Conservation (phyloP, 1,140 invertebrate genomes). For the Drosophila nigrodunni region DNA sequence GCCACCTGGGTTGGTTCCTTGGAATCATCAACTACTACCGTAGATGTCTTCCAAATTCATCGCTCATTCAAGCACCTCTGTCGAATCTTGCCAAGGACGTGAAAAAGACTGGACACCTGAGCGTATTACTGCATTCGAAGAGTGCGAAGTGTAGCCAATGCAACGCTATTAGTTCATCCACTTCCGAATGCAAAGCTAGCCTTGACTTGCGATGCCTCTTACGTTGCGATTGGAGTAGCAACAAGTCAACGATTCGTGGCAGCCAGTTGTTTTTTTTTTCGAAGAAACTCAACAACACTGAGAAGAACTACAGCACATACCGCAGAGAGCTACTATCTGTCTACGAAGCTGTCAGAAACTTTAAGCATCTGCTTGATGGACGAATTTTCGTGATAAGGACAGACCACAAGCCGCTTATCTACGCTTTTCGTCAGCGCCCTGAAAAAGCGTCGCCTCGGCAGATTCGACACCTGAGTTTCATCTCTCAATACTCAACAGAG, state of each 20-base stretch:
- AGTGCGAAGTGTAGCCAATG: too few species aligned
- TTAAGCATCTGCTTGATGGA: constrained; percentile 74
- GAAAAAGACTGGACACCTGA: too few species aligned
- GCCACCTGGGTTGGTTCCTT: constrained; percentile 67
- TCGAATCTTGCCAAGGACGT: constrained; percentile 36
- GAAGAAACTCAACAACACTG: constrained; percentile 4
- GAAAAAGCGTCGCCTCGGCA: background rate
- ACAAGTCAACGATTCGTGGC: constrained; percentile 41
- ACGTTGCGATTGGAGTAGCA: too few species aligned
- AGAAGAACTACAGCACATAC: constrained; percentile 72
- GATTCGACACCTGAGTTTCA: too few species aligned
- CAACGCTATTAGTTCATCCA: too few species aligned
- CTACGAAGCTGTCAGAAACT: constrained; percentile 66
- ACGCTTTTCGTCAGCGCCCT: constrained; percentile 56
- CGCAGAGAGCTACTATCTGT: constrained; percentile 83
- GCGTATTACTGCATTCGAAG: too few species aligned
- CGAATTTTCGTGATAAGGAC: constrained; percentile 69
- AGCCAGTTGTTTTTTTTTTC: constrained; percentile 82
- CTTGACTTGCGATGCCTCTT: too few species aligned
- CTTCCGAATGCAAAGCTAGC: too few species aligned
- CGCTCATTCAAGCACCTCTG: constrained; percentile 50
- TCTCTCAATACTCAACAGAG: too few species aligned
- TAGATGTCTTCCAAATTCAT: constrained; percentile 4
- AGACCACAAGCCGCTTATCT: constrained; percentile 77
- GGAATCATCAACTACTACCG: constrained; percentile 67